These are phyloP conservation scores for Dicyrtoma fusca DNA, from an alignment of 2,888 invertebrate species.

Conservation along the genomic window DNA sequence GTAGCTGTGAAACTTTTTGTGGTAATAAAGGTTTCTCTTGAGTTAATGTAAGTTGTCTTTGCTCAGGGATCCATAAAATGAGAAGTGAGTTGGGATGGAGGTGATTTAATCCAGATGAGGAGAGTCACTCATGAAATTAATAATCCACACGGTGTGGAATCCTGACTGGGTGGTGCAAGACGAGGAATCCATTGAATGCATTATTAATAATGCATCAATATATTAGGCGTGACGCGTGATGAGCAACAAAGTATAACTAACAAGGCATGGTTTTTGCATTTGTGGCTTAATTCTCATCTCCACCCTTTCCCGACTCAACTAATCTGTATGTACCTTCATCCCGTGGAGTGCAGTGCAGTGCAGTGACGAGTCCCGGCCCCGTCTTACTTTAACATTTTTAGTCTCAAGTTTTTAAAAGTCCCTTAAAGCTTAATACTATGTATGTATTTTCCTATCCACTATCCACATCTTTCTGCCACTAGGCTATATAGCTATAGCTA, in stretches of 20 bases:
- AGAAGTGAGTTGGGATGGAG: constrained; percentile 34
- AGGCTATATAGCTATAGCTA: neutral
- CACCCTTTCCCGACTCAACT: constrained; percentile 17
- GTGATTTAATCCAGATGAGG: constrained; percentile 40
- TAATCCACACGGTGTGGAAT: constrained; percentile 38
- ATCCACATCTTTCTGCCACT: neutral
- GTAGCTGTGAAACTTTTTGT: too few relatives aligned
- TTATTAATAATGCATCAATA: constrained; percentile 45
- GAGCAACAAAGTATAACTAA: constrained; percentile 41
- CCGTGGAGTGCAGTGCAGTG: neutral
- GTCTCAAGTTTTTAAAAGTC: neutral
- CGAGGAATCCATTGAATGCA: constrained; percentile 28
- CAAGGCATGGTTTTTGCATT: constrained; percentile 44
- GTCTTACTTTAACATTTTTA: constrained; percentile 2
- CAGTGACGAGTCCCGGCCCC: neutral
- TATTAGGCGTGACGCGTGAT: constrained; percentile 47
- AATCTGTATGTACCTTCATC: neutral
- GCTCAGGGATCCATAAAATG: constrained; percentile 36
- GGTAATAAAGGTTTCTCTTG: neutral
- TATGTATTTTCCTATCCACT: constrained; percentile 3
- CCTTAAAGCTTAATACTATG: neutral
- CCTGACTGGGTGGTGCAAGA: constrained; percentile 34
- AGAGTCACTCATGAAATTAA: constrained; percentile 40
- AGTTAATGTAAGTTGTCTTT: constrained; percentile 33
- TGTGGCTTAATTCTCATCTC: constrained; percentile 43